Percentiles rank a stretch among this genome's conserved stretches.
These are phyloP conservation scores for Drosophila baimaii DNA, from an alignment of 1,140 invertebrate species.

Conservation along the genomic window DNA sequence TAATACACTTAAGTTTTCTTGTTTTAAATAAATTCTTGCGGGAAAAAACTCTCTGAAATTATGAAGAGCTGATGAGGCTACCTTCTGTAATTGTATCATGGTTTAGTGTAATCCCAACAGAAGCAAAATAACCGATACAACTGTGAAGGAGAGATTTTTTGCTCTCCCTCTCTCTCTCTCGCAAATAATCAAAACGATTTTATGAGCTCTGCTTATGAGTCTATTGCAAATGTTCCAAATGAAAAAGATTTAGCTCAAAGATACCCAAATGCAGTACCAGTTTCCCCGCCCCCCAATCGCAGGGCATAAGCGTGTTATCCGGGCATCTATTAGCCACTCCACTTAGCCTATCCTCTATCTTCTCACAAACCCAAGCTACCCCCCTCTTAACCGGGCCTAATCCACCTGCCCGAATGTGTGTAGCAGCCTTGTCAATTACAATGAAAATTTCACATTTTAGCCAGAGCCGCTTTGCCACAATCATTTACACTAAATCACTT, in stretches of 20 bases:
- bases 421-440: slow-evolving; percentile 34
- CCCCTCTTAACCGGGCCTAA: neutral
- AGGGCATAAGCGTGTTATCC: neutral
- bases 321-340: slow-evolving; percentile 21
- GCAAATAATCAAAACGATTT: too few species aligned
- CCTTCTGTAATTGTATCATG: too few species aligned
- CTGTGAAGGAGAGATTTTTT: too few species aligned
- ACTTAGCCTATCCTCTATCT: too few species aligned
- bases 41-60: too few species aligned
- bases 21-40: too few species aligned
- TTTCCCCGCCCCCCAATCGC: neutral
- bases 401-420: slow-evolving; percentile 37
- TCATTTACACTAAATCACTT: slow-evolving; percentile 82
- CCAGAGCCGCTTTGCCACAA: slow-evolving; percentile 61
- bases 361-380: too few species aligned
- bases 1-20: too few species aligned
- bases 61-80: too few species aligned
- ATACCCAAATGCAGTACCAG: neutral
- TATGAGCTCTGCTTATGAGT: neutral
- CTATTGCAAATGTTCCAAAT: neutral
- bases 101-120: too few species aligned
- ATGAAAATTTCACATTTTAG: slow-evolving; percentile 42
- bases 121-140: too few species aligned
- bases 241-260: neutral
- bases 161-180: too few species aligned